These are phyloP conservation scores for Hippolais icterina DNA, from an alignment of 2,113 vertebrate species.

Conservation along the genomic window DNA sequence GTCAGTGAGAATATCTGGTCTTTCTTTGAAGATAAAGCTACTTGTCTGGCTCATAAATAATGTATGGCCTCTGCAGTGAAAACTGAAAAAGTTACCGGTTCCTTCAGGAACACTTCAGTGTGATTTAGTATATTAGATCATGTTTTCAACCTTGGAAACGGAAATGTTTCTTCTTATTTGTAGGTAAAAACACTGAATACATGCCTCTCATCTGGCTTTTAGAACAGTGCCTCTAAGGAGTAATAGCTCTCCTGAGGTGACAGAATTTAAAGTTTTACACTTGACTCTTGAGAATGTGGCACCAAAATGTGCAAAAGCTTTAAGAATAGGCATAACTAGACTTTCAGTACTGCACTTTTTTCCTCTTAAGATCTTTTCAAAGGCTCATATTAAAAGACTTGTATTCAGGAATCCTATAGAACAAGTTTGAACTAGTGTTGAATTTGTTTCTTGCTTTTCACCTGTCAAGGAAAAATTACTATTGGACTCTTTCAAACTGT, in stretches of 20 bases:
- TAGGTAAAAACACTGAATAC: neutral
- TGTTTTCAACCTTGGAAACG: neutral
- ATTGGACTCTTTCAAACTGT: neutral
- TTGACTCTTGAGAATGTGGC: neutral
- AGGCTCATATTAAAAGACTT: neutral
- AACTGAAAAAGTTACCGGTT: neutral
- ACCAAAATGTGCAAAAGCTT: neutral
- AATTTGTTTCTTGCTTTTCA: neutral
- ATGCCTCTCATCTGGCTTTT: neutral
- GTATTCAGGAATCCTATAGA: neutral
- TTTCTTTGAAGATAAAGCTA: conserved; percentile 16
- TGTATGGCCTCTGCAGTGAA: neutral
- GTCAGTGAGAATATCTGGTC: neutral
- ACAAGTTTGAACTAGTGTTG: neutral
- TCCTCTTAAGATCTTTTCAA: neutral
- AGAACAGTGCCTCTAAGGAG: neutral
- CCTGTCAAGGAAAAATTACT: neutral
- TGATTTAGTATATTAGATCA: neutral
- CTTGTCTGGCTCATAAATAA: conserved; percentile 5
- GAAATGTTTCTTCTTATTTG: neutral
- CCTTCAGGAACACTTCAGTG: neutral
- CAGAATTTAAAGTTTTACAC: neutral
- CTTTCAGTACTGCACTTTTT: neutral
- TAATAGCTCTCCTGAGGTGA: neutral
- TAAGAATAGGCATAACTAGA: neutral